Evolutionary conservation across 2,797 vertebrate species (phyloP).

Genomic region (Gouania willdenowi): DNA sequence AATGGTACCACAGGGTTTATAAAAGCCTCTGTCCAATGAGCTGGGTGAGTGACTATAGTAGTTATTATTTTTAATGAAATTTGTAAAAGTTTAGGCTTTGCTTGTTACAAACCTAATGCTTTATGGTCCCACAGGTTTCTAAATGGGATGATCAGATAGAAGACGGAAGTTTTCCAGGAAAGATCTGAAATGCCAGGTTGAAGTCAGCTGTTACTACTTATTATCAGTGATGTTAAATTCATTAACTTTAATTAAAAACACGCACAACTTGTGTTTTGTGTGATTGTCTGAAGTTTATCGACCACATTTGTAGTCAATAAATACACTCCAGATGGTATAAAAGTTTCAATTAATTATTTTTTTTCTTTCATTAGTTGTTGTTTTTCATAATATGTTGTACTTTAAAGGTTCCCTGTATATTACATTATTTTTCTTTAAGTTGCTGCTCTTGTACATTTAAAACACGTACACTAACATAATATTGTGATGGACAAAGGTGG

Average conservation of each 20-base stretch:
- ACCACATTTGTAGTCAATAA: constrained; percentile 17
- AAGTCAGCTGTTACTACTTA: constrained; percentile 7
- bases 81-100: no score
- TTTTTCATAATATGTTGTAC: constrained; percentile 2
- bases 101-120: no score
- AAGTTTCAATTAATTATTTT: no score
- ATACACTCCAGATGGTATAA: constrained; percentile 8
- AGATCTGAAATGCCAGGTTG: constrained; percentile 56
- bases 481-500: no score
- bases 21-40: constrained; percentile 75
- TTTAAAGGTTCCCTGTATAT: no score
- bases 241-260: constrained; percentile 31
- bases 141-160: constrained; percentile 76
- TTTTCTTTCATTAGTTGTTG: no score
- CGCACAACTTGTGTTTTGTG: constrained; percentile 44
- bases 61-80: not conserved
- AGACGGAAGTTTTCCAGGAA: constrained; percentile 73
- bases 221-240: constrained; percentile 9
- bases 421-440: no score
- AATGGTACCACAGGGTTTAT: constrained; percentile 80
- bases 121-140: constrained; percentile 63
- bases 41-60: constrained; percentile 76
- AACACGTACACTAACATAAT: no score
- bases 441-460: no score
- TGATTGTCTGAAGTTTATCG: constrained; percentile 10